A percentile compares a stretch with the other conserved stretches of the same genome.
phyloP scores from a whole-genome alignment of 1,140 invertebrate species.

The Palaemon carinicauda region DNA sequence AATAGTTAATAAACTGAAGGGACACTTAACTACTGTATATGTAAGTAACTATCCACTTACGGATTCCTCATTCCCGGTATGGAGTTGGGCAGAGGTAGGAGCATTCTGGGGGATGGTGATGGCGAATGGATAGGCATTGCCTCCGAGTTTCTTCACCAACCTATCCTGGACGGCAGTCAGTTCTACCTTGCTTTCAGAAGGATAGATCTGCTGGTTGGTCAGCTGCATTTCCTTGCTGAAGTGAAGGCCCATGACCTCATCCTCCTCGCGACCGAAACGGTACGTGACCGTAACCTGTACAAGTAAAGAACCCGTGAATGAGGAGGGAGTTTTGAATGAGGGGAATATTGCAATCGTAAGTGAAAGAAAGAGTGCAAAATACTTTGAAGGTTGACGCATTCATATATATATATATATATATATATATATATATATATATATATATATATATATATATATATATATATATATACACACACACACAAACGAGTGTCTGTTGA shows the following conservation, averaged over 20 bases:
- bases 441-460: no score
- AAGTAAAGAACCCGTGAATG: not conserved
- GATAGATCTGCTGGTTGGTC: constrained; percentile 77
- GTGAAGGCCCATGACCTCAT: constrained; percentile 93
- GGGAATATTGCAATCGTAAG: no score
- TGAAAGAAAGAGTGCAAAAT: no score
- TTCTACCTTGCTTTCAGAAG: not conserved
- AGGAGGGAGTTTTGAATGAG: not conserved
- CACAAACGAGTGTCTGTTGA: no score
- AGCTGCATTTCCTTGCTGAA: constrained; percentile 90
- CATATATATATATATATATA: no score
- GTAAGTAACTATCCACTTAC: not conserved
- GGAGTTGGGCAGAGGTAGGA: constrained; percentile 86
- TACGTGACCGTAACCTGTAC: constrained; percentile 79
- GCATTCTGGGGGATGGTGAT: constrained; percentile 63
- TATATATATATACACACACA: no score
- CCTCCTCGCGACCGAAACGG: constrained; percentile 90
- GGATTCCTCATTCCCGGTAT: constrained; percentile 72
- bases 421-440: no score
- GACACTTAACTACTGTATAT: no score
- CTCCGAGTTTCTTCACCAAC: constrained; percentile 53
- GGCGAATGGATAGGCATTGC: constrained; percentile 61
- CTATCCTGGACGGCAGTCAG: constrained; percentile 59
- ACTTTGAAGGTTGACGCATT: no score
- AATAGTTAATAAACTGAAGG: no score